Evolutionary conservation across 1,140 invertebrate genomes (phyloP).

Genomic region (Ceratina australensis): DNA sequence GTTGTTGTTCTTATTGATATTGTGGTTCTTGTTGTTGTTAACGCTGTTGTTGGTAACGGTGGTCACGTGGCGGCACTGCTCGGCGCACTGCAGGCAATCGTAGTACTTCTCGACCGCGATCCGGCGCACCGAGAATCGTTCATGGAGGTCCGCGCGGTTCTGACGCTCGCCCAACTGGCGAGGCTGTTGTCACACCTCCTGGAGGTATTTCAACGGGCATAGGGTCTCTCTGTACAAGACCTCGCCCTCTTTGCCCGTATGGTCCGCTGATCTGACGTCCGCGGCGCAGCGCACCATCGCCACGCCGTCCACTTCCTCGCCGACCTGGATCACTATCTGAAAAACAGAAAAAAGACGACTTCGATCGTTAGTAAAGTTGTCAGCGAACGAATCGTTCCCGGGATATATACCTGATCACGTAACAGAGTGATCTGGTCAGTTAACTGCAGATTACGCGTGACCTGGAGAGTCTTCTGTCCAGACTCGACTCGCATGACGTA

Average conservation of each 20-base stretch:
- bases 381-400: neutral
- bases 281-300: slow-evolving; percentile 94
- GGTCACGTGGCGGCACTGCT: slow-evolving; percentile 74
- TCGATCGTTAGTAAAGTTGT: neutral
- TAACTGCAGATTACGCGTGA: slow-evolving; percentile 85
- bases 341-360: slow-evolving; percentile 41
- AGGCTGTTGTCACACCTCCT: slow-evolving; percentile 89
- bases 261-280: slow-evolving; percentile 90
- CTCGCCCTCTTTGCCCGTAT: slow-evolving; percentile 88
- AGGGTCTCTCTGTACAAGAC: slow-evolving; percentile 79
- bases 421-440: slow-evolving; percentile 84
- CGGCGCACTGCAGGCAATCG: slow-evolving; percentile 77
- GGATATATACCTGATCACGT: slow-evolving; percentile 83
- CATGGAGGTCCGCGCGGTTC: slow-evolving; percentile 53
- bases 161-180: slow-evolving; percentile 69
- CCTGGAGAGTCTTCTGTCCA: slow-evolving; percentile 93
- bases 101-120: slow-evolving; percentile 76
- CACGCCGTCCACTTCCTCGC: slow-evolving; percentile 94
- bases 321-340: slow-evolving; percentile 90
- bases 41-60: slow-evolving; percentile 63
- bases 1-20: slow-evolving; percentile 19
- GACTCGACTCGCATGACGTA: slow-evolving; percentile 94
- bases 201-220: slow-evolving; percentile 90
- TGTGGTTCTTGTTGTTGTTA: slow-evolving; percentile 40
- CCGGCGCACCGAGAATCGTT: slow-evolving; percentile 69